Evolutionary conservation across 2,888 invertebrate genomes (phyloP).

Genomic region (Macrophya annulata): DNA sequence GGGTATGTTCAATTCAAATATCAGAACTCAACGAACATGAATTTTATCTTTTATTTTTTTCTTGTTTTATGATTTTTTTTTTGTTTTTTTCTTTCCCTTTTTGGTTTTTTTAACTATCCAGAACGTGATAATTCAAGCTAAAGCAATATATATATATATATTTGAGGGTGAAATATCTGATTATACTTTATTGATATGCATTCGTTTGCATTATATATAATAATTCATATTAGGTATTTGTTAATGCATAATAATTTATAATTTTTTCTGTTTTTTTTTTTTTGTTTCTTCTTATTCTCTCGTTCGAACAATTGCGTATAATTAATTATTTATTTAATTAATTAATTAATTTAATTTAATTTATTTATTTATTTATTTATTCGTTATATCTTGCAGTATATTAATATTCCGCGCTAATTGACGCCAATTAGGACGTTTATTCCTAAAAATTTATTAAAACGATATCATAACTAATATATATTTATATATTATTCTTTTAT

Average conservation of each 20-base stretch:
- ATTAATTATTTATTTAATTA: background rate
- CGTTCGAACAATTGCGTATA: background rate
- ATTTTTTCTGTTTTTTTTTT: background rate
- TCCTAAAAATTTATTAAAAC: constrained; percentile 4
- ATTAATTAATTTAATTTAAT: background rate
- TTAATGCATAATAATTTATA: background rate
- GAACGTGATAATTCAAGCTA: constrained; percentile 13
- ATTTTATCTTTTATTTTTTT: background rate
- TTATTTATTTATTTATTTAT: background rate
- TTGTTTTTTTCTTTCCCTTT: background rate
- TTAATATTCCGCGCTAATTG: constrained; percentile 19
- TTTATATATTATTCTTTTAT: background rate
- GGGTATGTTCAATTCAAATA: background rate
- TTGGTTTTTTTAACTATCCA: background rate
- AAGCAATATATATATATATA: constrained; percentile 11
- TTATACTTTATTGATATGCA: constrained; percentile 42
- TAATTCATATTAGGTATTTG: background rate
- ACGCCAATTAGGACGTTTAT: constrained; percentile 24
- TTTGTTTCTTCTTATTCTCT: too few relatives aligned
- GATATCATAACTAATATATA: background rate
- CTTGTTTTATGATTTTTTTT: background rate
- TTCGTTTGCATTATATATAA: constrained; percentile 42
- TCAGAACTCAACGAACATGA: background rate
- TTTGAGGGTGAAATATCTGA: constrained; percentile 7
- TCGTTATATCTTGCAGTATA: background rate